Evolutionary conservation across 2,888 invertebrate species (phyloP).

Genomic region (Cybosia mesomella): DNA sequence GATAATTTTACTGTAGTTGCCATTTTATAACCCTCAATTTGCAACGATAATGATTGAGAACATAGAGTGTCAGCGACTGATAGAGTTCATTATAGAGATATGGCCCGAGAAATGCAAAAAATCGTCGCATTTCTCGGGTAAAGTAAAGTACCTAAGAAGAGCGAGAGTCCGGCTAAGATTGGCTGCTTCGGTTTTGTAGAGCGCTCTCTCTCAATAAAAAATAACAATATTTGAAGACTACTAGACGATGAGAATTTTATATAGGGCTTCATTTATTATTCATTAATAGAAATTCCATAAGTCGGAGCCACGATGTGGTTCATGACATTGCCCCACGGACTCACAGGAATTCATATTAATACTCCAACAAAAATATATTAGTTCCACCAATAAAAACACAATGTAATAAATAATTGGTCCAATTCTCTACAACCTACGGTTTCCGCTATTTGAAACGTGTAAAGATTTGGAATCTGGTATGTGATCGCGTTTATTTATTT

Average conservation of each 20-base stretch:
- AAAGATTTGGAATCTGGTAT: neutral
- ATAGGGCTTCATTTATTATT: neutral
- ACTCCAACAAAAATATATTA: conserved; percentile 1
- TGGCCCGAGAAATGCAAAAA: no score
- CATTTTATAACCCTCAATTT: no score
- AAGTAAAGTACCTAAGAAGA: no score
- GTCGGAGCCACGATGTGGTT: neutral
- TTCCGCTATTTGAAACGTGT: neutral
- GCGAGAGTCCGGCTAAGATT: no score
- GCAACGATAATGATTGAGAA: no score
- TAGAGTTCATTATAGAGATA: no score
- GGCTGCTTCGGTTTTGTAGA: no score
- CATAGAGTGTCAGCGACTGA: no score
- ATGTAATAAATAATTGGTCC: neutral
- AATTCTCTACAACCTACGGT: conserved; percentile 7
- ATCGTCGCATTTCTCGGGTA: no score
- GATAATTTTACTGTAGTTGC: no score
- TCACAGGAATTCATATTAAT: neutral
- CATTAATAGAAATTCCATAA: neutral
- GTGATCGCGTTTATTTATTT: neutral
- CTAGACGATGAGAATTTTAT: neutral
- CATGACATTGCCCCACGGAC: neutral
- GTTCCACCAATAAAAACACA: neutral
- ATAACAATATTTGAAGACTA: no score
- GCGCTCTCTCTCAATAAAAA: no score